Evolutionary conservation across 2,888 invertebrate genomes (phyloP).

Genomic region (Calameuta filiformis): DNA sequence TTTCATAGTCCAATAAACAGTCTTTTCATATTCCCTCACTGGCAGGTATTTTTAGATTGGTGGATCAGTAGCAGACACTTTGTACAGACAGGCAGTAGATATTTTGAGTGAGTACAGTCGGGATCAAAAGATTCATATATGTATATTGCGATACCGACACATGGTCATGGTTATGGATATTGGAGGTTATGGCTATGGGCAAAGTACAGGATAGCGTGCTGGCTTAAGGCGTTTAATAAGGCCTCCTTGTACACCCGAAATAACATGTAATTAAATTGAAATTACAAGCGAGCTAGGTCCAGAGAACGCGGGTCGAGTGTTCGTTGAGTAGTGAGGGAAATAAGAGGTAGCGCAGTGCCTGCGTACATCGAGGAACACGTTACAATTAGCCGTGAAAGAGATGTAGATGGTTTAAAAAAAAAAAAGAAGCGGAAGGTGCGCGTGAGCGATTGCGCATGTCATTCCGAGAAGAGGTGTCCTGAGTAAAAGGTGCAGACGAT

Average conservation of each 20-base stretch:
- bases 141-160: background rate
- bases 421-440: background rate
- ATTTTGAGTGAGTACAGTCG: background rate
- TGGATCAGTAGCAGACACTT: background rate
- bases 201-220: constrained; percentile 43
- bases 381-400: background rate
- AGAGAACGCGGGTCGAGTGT: background rate
- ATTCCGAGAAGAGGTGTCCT: background rate
- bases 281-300: constrained; percentile 15
- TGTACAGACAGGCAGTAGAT: background rate
- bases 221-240: constrained; percentile 53
- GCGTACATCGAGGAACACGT: background rate
- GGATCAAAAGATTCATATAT: background rate
- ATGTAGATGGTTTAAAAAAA: background rate
- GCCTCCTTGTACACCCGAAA: constrained; percentile 43
- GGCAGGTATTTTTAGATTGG: background rate
- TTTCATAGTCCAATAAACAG: background rate
- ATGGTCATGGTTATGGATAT: background rate
- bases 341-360: background rate
- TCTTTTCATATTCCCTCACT: background rate
- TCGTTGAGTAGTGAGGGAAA: background rate
- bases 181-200: constrained; percentile 22
- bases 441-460: background rate
- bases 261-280: constrained; percentile 56
- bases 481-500: background rate